Percentiles rank a stretch among this genome's conserved stretches.
Evolutionary conservation across 2,113 vertebrate species (phyloP).

Genomic region (Sapayoa aenigma): DNA sequence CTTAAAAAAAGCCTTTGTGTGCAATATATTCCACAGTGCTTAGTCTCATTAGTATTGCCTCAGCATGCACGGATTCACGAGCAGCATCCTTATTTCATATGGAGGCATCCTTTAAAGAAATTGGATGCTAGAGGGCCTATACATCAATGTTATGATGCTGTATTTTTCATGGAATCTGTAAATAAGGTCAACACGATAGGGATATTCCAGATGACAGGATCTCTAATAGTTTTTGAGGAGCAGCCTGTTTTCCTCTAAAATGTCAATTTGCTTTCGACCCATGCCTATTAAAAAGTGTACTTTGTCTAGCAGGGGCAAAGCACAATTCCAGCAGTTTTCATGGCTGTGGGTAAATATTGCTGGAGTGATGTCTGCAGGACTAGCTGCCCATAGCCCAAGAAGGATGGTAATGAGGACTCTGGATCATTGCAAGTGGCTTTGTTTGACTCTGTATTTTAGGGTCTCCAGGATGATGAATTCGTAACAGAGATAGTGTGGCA

Average conservation of each 20-base stretch:
- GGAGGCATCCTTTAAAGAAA: conserved; percentile 66
- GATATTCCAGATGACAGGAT: conserved; percentile 69
- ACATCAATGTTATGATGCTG: conserved; percentile 72
- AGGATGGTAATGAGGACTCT: conserved; percentile 23
- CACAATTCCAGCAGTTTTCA: neutral
- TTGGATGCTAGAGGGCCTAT: conserved; percentile 60
- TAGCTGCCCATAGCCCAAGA: neutral
- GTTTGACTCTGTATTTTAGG: conserved; percentile 41
- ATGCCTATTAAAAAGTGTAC: conserved; percentile 50
- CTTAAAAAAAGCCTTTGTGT: conserved; percentile 60
- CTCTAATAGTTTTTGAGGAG: conserved; percentile 72
- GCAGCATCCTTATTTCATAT: conserved; percentile 58
- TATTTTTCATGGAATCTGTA: conserved; percentile 73
- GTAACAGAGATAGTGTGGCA: neutral
- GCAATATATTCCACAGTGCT: conserved; percentile 44
- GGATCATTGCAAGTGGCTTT: conserved; percentile 30
- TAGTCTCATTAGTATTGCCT: conserved; percentile 57
- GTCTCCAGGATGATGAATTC: conserved; percentile 31
- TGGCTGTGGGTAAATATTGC: conserved; percentile 21
- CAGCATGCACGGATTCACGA: conserved; percentile 35
- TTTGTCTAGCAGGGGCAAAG: conserved; percentile 22
- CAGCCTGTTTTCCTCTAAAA: conserved; percentile 49
- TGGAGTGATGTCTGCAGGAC: conserved; percentile 30
- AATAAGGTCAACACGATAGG: conserved; percentile 67
- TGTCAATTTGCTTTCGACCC: conserved; percentile 62